Percentiles rank a stretch among this genome's conserved stretches.
phyloP scores from a whole-genome alignment of 2,113 vertebrate species.

The Gila orcuttii region DNA sequence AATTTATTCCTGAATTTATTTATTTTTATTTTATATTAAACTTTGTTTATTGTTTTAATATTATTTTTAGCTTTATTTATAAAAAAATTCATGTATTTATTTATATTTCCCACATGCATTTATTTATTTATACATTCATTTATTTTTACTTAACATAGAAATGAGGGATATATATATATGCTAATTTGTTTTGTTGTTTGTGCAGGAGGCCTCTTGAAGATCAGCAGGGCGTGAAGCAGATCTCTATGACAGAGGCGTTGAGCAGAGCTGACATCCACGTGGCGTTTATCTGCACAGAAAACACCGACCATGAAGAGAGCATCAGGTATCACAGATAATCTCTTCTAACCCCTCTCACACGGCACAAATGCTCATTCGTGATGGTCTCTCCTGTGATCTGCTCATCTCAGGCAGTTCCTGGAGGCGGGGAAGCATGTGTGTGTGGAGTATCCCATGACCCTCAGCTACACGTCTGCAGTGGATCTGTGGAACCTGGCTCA shows the following conservation, averaged over 20 bases:
- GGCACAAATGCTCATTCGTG: not conserved
- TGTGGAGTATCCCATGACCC: conserved; percentile 91
- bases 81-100: no score
- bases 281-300: conserved; percentile 91
- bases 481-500: conserved; percentile 85
- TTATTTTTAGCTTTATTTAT: no score
- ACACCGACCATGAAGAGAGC: conserved; percentile 80
- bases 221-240: conserved; percentile 80
- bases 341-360: not conserved
- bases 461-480: conserved; percentile 76
- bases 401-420: conserved; percentile 80
- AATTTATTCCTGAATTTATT: no score
- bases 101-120: no score
- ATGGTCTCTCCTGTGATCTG: no score
- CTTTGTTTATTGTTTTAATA: no score
- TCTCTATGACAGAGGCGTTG: conserved; percentile 83
- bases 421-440: conserved; percentile 92
- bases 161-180: no score
- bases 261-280: conserved; percentile 79
- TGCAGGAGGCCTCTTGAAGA: conserved; percentile 80
- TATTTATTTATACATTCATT: no score
- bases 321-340: conserved; percentile 76
- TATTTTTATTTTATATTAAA: no score
- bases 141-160: no score
- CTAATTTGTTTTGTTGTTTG: not conserved